Conservation (phyloP, 2,888 invertebrate species). For the Scrobipalpa costella region DNA sequence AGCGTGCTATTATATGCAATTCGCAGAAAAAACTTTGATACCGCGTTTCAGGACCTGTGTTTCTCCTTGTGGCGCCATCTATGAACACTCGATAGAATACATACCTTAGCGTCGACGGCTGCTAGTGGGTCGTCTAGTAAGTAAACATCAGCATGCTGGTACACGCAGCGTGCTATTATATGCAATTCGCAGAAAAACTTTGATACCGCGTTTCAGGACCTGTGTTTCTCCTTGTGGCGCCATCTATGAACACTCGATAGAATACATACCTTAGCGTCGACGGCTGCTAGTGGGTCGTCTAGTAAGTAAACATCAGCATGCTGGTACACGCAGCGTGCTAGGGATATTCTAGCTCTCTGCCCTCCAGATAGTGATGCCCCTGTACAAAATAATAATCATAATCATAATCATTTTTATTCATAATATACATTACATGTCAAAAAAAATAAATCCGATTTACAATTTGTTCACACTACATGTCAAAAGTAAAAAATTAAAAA, state of each 20-base stretch:
- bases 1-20: too few relatives aligned
- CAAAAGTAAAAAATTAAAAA: too few relatives aligned
- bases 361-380: constrained; percentile 85
- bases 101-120: constrained; percentile 84
- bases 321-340: constrained; percentile 81
- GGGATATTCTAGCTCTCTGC: constrained; percentile 82
- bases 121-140: constrained; percentile 82
- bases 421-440: too few relatives aligned
- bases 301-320: constrained; percentile 83
- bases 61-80: too few relatives aligned
- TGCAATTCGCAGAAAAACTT: too few relatives aligned
- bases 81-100: not conserved
- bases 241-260: too few relatives aligned
- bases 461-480: too few relatives aligned
- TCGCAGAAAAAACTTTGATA: not conserved
- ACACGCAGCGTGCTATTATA: constrained; percentile 81
- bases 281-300: constrained; percentile 82
- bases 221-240: too few relatives aligned
- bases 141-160: constrained; percentile 83
- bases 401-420: too few relatives aligned
- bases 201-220: too few relatives aligned
- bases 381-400: constrained; percentile 38
- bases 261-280: constrained; percentile 80
- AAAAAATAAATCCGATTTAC: too few relatives aligned
- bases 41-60: too few relatives aligned